These are phyloP conservation scores for Drosophila differens DNA, from an alignment of 2,888 invertebrate species.

Conservation along the genomic window DNA sequence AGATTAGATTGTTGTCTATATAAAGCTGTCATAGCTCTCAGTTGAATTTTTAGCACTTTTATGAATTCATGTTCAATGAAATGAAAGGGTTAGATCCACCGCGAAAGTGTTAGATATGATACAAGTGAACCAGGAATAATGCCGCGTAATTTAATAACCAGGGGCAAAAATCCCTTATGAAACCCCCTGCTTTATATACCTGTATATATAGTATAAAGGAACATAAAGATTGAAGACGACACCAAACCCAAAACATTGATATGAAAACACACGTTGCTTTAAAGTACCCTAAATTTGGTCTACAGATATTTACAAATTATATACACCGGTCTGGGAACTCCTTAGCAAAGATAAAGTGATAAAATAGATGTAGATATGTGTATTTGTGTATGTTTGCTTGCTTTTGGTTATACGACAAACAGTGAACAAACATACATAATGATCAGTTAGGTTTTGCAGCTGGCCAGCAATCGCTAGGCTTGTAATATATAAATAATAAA, in stretches of 20 bases:
- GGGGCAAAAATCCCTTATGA: conserved; percentile 2
- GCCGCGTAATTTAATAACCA: conserved; percentile 34
- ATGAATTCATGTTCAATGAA: conserved; percentile 58
- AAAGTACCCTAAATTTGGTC: neutral
- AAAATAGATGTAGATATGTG: conserved; percentile 3
- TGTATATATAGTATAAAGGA: neutral
- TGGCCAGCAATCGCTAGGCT: conserved; percentile 28
- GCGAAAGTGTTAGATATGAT: conserved; percentile 51
- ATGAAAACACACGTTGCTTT: neutral
- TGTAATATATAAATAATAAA: conserved; percentile 28
- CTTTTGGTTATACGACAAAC: conserved; percentile 40
- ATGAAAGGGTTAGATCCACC: conserved; percentile 57
- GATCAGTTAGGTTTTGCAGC: conserved; percentile 30
- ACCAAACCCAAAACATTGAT: conserved; percentile 38
- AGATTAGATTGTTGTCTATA: conserved; percentile 32
- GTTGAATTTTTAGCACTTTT: conserved; percentile 52
- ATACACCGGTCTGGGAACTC: neutral
- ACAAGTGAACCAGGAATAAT: conserved; percentile 18
- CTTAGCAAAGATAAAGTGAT: neutral
- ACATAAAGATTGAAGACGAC: conserved; percentile 7
- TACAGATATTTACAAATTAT: neutral
- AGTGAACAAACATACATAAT: conserved; percentile 40
- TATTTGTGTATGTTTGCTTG: conserved; percentile 26
- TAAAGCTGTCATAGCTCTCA: conserved; percentile 19
- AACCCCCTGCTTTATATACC: conserved; percentile 1